Evolutionary conservation across 2,113 vertebrate species (phyloP).

Genomic region (Tragelaphus buxtoni): DNA sequence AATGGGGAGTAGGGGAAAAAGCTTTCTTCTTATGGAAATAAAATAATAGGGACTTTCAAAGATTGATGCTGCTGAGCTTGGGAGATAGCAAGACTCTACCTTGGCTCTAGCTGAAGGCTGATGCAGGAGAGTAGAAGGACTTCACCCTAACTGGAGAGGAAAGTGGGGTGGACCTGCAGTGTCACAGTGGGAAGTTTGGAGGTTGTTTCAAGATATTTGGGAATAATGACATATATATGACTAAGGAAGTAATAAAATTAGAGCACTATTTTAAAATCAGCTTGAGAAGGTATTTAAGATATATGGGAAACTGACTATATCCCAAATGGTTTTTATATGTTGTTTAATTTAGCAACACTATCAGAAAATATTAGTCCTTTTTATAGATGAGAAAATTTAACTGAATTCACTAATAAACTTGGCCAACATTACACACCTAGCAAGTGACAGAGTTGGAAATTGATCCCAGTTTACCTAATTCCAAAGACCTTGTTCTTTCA

Average conservation of each 20-base stretch:
- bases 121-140: background rate
- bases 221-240: background rate
- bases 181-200: background rate
- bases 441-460: background rate
- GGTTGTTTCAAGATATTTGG: background rate
- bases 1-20: background rate
- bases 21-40: background rate
- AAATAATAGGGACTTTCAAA: background rate
- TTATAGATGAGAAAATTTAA: background rate
- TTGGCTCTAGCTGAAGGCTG: background rate
- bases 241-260: background rate
- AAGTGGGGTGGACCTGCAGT: background rate
- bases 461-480: background rate
- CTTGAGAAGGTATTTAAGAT: background rate
- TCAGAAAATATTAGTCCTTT: background rate
- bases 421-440: background rate
- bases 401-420: background rate
- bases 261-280: background rate
- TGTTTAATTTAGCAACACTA: background rate
- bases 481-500: background rate
- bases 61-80: background rate
- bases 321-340: background rate
- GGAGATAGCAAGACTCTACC: background rate
- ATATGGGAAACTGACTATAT: background rate
- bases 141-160: background rate